Percentiles rank a stretch among this genome's conserved stretches.
Conservation (phyloP, 2,888 invertebrate species). For the Aethes cnicana region DNA sequence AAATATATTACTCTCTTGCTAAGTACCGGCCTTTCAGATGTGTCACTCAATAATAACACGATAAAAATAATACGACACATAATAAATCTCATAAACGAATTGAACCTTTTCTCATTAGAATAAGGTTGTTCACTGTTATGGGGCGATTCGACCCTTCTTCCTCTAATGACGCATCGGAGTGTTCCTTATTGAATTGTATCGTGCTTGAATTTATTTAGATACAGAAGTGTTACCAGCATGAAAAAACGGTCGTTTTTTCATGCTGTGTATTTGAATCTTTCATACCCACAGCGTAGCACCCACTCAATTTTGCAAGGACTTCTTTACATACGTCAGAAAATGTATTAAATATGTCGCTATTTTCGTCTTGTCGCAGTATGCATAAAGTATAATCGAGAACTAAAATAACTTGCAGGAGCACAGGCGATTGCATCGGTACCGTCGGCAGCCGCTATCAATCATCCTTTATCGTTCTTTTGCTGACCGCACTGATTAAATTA, state of each 20-base stretch:
- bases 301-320: slow-evolving; percentile 4
- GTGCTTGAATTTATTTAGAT: slow-evolving; percentile 8
- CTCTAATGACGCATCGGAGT: background rate
- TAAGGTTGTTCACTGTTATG: background rate
- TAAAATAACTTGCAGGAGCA: slow-evolving; percentile 33
- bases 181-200: slow-evolving; percentile 1
- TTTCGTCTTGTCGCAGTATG: slow-evolving; percentile 17
- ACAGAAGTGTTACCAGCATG: background rate
- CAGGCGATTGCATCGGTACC: slow-evolving; percentile 42
- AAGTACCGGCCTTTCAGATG: slow-evolving; percentile 42
- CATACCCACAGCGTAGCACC: too few species aligned
- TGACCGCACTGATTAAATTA: slow-evolving; percentile 77
- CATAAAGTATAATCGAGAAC: slow-evolving; percentile 24
- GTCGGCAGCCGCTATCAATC: slow-evolving; percentile 68
- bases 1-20: slow-evolving; percentile 33
- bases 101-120: background rate
- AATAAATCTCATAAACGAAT: slow-evolving; percentile 9
- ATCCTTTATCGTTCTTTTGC: slow-evolving; percentile 76
- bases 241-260: too few species aligned
- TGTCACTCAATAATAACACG: slow-evolving; percentile 42
- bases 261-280: too few species aligned
- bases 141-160: background rate
- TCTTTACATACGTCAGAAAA: slow-evolving; percentile 20
- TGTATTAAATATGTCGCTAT: slow-evolving; percentile 5
- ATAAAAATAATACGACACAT: slow-evolving; percentile 32